Evolutionary conservation across 1,140 invertebrate genomes (phyloP).

Genomic region (Trissolcus basalis): DNA sequence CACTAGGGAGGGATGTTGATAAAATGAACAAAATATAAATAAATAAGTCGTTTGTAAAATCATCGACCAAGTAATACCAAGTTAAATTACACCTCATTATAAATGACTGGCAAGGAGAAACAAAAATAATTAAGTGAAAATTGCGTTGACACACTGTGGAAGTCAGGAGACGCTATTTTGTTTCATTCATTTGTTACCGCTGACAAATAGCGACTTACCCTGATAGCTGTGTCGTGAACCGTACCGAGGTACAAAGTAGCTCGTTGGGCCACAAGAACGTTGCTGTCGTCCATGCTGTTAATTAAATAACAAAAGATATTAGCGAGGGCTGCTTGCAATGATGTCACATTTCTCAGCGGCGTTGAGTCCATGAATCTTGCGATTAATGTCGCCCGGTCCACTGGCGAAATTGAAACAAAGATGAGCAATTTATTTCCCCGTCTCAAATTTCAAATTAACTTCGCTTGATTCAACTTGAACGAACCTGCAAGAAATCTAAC

Average conservation of each 20-base stretch:
- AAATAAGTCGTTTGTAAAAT: too few species aligned
- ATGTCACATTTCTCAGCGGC: constrained; percentile 87
- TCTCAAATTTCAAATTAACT: too few species aligned
- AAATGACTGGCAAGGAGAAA: too few species aligned
- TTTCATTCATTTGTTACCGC: background rate
- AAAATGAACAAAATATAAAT: too few species aligned
- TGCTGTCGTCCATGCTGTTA: constrained; percentile 96
- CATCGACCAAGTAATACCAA: too few species aligned
- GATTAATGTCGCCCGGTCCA: constrained; percentile 94
- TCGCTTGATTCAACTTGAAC: constrained; percentile 14
- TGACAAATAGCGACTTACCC: constrained; percentile 74
- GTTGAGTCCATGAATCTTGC: constrained; percentile 94
- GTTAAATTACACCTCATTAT: too few species aligned
- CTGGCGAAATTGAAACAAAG: constrained; percentile 73
- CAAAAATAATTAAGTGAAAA: too few species aligned
- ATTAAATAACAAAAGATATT: constrained; percentile 98
- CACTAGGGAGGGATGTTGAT: too few species aligned
- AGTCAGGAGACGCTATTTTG: too few species aligned
- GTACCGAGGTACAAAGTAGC: constrained; percentile 95
- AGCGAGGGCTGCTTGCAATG: constrained; percentile 94
- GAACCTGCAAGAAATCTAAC: constrained; percentile 91
- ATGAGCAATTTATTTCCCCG: too few species aligned
- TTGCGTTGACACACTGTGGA: too few species aligned
- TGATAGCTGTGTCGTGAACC: constrained; percentile 90
- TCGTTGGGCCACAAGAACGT: constrained; percentile 95